phyloP scores from a whole-genome alignment of 1,140 invertebrate species.

The Drosophila ercepeae region DNA sequence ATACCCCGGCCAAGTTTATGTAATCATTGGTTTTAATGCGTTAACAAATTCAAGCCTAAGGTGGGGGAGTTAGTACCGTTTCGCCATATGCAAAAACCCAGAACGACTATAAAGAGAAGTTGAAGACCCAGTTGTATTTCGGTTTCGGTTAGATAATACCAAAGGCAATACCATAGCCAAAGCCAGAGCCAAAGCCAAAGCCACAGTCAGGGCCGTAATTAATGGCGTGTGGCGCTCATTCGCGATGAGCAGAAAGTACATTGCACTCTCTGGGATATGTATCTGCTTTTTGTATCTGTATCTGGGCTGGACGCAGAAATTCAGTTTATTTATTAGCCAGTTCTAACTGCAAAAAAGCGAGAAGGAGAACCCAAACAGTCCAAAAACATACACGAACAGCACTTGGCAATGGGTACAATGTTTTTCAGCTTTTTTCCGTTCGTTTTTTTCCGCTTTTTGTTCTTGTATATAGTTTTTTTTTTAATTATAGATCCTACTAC shows the following conservation, averaged over 20 bases:
- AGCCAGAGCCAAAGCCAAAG: neutral
- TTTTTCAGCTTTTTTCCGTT: neutral
- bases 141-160: constrained; percentile 49
- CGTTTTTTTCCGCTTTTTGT: constrained; percentile 32
- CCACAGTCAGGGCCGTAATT: constrained; percentile 53
- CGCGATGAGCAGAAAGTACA: constrained; percentile 64
- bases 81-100: constrained; percentile 55
- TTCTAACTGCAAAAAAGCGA: constrained; percentile 67
- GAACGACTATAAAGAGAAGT: constrained; percentile 8
- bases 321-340: constrained; percentile 44
- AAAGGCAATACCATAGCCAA: constrained; percentile 20
- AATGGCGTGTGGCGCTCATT: constrained; percentile 74
- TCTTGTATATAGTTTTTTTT: constrained; percentile 23
- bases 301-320: constrained; percentile 44
- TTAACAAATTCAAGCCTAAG: constrained; percentile 54
- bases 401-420: constrained; percentile 6
- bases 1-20: constrained; percentile 42
- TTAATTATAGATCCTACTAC: constrained; percentile 71
- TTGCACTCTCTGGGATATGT: constrained; percentile 57
- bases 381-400: constrained; percentile 19
- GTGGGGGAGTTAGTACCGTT: constrained; percentile 38
- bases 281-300: constrained; percentile 2
- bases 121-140: constrained; percentile 34
- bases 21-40: constrained; percentile 74
- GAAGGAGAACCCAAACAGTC: constrained; percentile 3